phyloP scores from a whole-genome alignment of 2,888 invertebrate species.

The Chrysodeixis includens region DNA sequence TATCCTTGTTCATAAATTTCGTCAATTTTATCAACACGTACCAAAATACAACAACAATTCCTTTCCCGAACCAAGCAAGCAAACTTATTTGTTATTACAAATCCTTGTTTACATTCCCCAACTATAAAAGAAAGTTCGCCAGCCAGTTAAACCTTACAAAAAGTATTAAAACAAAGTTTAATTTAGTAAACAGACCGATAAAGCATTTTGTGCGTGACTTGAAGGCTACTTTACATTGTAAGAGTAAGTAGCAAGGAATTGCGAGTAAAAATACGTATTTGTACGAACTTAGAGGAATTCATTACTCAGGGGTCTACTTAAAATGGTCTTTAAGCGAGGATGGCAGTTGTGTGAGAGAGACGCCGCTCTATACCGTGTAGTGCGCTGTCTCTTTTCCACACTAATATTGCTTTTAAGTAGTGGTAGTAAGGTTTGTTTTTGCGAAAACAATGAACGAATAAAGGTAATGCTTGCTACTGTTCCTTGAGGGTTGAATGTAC shows the following conservation, averaged over 20 bases:
- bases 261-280: constrained; percentile 50
- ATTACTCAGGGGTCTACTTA: constrained; percentile 47
- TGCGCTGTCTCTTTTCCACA: too few relatives aligned
- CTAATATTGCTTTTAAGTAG: too few relatives aligned
- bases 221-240: constrained; percentile 60
- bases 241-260: constrained; percentile 17
- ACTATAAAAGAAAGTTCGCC: constrained; percentile 53
- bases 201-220: constrained; percentile 66
- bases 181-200: constrained; percentile 66
- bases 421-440: too few relatives aligned
- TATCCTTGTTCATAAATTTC: too few relatives aligned
- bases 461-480: constrained; percentile 30
- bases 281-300: constrained; percentile 44
- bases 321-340: too few relatives aligned
- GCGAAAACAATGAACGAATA: constrained; percentile 60
- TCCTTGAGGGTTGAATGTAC: constrained; percentile 56
- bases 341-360: too few relatives aligned
- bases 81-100: constrained; percentile 44
- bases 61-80: constrained; percentile 9
- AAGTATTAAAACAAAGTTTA: constrained; percentile 56
- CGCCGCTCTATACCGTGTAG: too few relatives aligned
- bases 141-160: constrained; percentile 53
- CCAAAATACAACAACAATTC: constrained; percentile 7
- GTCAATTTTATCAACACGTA: neutral
- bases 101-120: constrained; percentile 46